Conservation (phyloP, 2,797 vertebrate genomes). For the Schizopygopsis malacanthus region DNA sequence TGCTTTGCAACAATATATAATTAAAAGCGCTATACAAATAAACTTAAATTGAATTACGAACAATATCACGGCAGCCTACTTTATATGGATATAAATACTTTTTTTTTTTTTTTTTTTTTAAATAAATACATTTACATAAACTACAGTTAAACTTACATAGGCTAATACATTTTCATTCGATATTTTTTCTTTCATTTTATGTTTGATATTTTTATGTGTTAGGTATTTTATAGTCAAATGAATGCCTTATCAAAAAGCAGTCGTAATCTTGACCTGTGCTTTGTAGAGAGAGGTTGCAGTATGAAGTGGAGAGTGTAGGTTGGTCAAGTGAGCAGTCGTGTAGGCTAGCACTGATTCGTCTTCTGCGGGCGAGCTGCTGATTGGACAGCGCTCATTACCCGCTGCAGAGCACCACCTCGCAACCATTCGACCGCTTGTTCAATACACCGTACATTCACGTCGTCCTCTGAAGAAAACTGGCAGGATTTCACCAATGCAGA, state of each 20-base stretch:
- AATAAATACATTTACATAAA: neutral
- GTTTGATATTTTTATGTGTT: neutral
- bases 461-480: neutral
- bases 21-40: too few relatives aligned
- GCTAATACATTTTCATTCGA: neutral
- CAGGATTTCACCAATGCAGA: neutral
- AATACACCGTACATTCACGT: neutral
- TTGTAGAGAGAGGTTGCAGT: slow-evolving; percentile 2
- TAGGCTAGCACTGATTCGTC: neutral
- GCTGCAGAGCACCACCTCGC: slow-evolving; percentile 46
- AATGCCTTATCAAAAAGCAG: neutral
- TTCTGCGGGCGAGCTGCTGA: slow-evolving; percentile 60
- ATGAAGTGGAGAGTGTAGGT: neutral
- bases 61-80: neutral
- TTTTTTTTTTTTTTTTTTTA: neutral
- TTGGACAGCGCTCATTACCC: slow-evolving; percentile 67
- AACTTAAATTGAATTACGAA: too few relatives aligned
- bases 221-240: neutral
- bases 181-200: neutral
- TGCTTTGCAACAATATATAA: too few relatives aligned
- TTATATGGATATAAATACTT: neutral
- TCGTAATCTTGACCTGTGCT: neutral
- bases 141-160: neutral
- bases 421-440: neutral
- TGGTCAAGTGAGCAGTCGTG: neutral